Base-by-base conservation (phyloP, 2,113 vertebrate genomes). In the Suricata suricatta region DNA sequence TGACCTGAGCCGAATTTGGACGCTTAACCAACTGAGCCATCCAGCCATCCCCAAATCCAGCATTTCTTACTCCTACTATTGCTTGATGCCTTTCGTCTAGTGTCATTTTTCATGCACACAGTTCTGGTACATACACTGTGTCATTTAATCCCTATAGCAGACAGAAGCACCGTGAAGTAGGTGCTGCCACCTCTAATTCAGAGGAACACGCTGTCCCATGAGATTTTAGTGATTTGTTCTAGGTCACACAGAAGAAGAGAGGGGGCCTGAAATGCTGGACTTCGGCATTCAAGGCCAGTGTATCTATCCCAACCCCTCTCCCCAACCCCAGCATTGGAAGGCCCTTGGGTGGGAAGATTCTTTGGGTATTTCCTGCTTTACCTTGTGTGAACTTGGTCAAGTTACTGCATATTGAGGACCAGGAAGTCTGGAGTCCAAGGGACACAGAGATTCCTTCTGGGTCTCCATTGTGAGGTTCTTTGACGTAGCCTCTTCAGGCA, bases 371-470 rank as follows among this genome's bases (percentile, higher is more conserved):
- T 96, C 50, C 54, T 77, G 35, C 25, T 88, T 90, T 29, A 77
- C 77, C 76, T 88, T 27, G 15, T 9, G 14, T 91, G 89, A 97
- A 66, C 87, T 84, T 72, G 63, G 31, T 7, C 23, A 13, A 83
- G 25, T 47, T 71, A 35, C 8, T n/a, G 52, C 21, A 29, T 1
- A 57, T 0, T 9, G 38, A 85, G 57, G 25, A 76, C 47, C 25
- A 29, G 47, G 23, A n/a, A 57, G 35, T 21, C 41, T 77, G 33
- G 17, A 25, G 69, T 23, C 66, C 9, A 23, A 50, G 84, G 38
- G 47, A 13, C 60, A 17, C 13, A n/a, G 25, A 80, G 7, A 25
- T 63, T 94, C 85, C 38, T 80, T 60, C 76, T 7, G 41, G 93
- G 50, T 66, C 54, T 54, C 44, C 50, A 52, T 50, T 44, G 66